These are phyloP conservation scores for Molossus molossus DNA, from an alignment of 2,797 vertebrate genomes.

Conservation along the genomic window DNA sequence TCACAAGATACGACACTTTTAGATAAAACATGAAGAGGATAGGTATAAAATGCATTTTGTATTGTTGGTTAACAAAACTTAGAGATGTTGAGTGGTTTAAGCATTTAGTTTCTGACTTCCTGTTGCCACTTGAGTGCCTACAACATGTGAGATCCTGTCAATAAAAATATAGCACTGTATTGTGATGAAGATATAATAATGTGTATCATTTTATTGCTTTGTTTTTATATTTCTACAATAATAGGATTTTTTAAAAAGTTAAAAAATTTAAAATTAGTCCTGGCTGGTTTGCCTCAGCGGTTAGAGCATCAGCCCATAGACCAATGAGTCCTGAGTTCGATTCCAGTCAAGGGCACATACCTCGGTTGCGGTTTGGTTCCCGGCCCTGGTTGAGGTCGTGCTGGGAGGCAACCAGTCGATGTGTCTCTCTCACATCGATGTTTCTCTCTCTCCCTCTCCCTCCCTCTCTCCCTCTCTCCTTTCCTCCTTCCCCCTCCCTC, in stretches of 20 bases:
- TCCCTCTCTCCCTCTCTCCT: too few species aligned
- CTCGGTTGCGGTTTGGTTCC: too few species aligned
- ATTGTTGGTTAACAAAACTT: constrained; percentile 9
- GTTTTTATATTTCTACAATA: constrained; percentile 57
- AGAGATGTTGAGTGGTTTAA: not conserved
- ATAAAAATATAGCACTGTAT: constrained; percentile 7
- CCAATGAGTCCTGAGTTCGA: too few species aligned
- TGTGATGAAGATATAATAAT: not conserved
- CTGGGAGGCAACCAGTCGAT: too few species aligned
- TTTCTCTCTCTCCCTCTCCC: too few species aligned
- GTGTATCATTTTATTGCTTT: constrained; percentile 38
- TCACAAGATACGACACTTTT: constrained; percentile 62
- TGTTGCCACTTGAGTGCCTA: constrained; percentile 8
- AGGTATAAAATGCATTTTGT: constrained; percentile 43
- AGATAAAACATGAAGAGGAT: constrained; percentile 43
- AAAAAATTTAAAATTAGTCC: too few species aligned
- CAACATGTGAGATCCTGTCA: not conserved
- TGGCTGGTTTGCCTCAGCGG: too few species aligned
- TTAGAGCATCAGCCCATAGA: too few species aligned
- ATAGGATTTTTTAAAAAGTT: not conserved
- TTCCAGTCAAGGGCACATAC: too few species aligned
- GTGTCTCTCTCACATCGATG: too few species aligned
- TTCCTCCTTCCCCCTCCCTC: too few species aligned
- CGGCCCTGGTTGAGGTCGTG: too few species aligned
- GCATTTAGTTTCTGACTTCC: constrained; percentile 41